Conservation (phyloP, 2,888 invertebrate species). For the Gonocerus acuteangulatus region DNA sequence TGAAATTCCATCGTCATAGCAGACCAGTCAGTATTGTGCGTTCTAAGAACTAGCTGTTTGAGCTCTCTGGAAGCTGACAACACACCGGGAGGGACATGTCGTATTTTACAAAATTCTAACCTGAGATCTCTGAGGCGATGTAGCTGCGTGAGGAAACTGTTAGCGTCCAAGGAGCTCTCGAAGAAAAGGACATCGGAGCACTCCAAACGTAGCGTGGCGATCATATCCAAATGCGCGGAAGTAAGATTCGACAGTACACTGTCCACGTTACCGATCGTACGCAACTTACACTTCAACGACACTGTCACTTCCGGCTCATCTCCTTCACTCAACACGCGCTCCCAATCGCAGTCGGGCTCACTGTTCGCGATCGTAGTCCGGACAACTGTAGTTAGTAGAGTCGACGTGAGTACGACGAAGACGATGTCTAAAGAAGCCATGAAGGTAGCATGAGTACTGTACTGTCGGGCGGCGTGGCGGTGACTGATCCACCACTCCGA, state of each 20-base stretch:
- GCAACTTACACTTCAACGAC: conserved; percentile 53
- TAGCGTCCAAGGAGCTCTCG: conserved; percentile 65
- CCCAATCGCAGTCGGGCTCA: conserved; percentile 65
- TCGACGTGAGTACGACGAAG: neutral
- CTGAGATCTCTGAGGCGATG: conserved; percentile 66
- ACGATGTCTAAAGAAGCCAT: conserved; percentile 17
- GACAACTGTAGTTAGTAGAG: neutral
- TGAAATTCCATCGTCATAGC: conserved; percentile 62
- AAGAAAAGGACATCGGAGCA: conserved; percentile 72
- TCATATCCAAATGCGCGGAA: conserved; percentile 58
- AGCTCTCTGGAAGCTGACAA: conserved; percentile 74
- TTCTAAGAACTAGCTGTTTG: conserved; percentile 68
- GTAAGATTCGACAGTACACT: conserved; percentile 61
- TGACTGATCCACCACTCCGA: neutral
- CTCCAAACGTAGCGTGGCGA: conserved; percentile 62
- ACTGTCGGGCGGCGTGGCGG: conserved; percentile 16
- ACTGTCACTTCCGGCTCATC: conserved; percentile 43
- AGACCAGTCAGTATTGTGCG: conserved; percentile 72
- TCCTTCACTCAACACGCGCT: conserved; percentile 49
- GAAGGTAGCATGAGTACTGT: neutral
- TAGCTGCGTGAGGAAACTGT: conserved; percentile 65
- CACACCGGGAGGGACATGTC: conserved; percentile 64
- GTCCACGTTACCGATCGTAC: conserved; percentile 63
- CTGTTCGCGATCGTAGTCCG: conserved; percentile 48
- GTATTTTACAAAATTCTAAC: conserved; percentile 71